Base-by-base conservation (phyloP, 2,113 vertebrate species). In the Eudyptes chrysolophus region DNA sequence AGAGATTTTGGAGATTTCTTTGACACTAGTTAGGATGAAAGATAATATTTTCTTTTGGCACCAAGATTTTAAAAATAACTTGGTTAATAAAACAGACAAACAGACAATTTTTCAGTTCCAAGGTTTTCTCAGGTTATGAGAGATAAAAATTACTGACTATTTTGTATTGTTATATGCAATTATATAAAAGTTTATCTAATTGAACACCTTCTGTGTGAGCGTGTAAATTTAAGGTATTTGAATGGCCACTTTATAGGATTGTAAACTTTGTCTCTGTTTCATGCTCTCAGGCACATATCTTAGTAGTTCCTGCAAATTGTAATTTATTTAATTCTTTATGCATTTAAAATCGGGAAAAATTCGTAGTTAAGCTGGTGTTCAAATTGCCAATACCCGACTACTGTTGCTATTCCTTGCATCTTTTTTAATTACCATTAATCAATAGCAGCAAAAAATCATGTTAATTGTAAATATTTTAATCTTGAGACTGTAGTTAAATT, bases 1-100 rank as follows among this genome's bases (percentile, higher is more conserved):
- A 93, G 51, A 77, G 62, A 71, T 66, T 96, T 94, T 88, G 5
- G 49, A 81, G 69, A 80, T 83, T 92, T 92, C 30, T 95, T 84
- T 68, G 51, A 30, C 13, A 58, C 9, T 30, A 20, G 3, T 81
- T 75, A 70, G 11, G 61, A 46, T 64, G 27, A 80, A 94, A 71
- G 18, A 36, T 75, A 86, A 4, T 60, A 22, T 40, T 51, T 96
- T 81, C 36, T 84, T 57, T 87, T 89, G n/a, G 5, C 48, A 52
- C 3, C 48, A n/a, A 86, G 30, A 26, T 87, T 90, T 42, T 34
- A 25, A 68, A 90, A 30, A 55, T 70, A 79, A 88, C 30, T 58
- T 75, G 2, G 2, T 75, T 71, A 60, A 84, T 79, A 83, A 94
- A 89, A 64, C 22, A 60, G 16, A 70, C 11, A 84, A 38, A 24